Percentiles rank a stretch among this genome's conserved stretches.
Conservation (phyloP, 2,113 vertebrate species). For the Gymnobelideus leadbeateri region DNA sequence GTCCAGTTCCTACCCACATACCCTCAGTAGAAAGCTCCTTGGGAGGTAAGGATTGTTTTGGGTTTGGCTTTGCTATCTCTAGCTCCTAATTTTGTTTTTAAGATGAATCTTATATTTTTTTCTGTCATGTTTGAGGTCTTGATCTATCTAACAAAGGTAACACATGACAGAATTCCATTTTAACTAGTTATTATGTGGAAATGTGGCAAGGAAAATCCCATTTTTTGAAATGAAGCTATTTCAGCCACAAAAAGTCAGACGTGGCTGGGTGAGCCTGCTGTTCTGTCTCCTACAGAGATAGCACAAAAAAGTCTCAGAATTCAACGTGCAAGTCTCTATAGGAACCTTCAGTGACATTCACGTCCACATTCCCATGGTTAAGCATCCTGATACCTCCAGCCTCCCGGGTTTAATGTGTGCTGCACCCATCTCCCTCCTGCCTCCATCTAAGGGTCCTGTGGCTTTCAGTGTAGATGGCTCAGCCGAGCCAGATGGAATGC, state of each 20-base stretch:
- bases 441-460: not conserved
- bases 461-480: not conserved
- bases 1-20: too few species aligned
- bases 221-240: not conserved
- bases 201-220: not conserved
- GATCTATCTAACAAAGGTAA: not conserved
- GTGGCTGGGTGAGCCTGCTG: not conserved
- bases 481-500: not conserved
- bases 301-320: not conserved
- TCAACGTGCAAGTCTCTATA: not conserved
- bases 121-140: not conserved
- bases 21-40: too few species aligned
- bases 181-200: not conserved
- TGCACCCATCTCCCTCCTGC: not conserved
- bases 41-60: too few species aligned
- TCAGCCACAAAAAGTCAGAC: not conserved
- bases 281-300: not conserved
- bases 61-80: too few species aligned
- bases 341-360: not conserved
- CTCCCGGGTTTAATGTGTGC: not conserved
- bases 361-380: not conserved
- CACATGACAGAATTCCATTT: not conserved
- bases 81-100: not conserved
- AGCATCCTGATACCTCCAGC: slow-evolving; percentile 1
- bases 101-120: slow-evolving; percentile 31